These are phyloP conservation scores for Salvelinus alpinus DNA, from an alignment of 2,113 vertebrate species.

Conservation along the genomic window DNA sequence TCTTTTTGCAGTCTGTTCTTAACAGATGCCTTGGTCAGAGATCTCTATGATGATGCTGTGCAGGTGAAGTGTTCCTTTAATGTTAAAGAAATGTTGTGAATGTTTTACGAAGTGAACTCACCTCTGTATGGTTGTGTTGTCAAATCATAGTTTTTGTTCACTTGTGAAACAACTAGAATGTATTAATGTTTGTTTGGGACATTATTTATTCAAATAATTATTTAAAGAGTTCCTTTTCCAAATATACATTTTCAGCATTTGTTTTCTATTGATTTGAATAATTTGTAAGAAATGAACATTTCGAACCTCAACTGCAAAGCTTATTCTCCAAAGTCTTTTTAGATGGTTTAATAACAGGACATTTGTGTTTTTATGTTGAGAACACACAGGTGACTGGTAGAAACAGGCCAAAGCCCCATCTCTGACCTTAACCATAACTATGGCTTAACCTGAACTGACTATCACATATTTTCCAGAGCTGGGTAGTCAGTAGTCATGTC, in stretches of 20 bases:
- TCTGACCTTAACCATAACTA: slow-evolving; percentile 20
- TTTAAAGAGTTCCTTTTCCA: slow-evolving; percentile 66
- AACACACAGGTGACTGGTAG: neutral
- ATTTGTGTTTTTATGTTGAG: neutral
- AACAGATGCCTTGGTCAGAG: slow-evolving; percentile 42
- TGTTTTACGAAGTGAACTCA: slow-evolving; percentile 50
- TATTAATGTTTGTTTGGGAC: slow-evolving; percentile 67
- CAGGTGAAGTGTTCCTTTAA: slow-evolving; percentile 52
- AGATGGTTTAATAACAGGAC: slow-evolving; percentile 34
- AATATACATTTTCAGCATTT: slow-evolving; percentile 73
- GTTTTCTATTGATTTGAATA: slow-evolving; percentile 41
- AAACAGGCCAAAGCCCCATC: slow-evolving; percentile 34
- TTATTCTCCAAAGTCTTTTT: slow-evolving; percentile 74
- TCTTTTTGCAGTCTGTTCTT: slow-evolving; percentile 52
- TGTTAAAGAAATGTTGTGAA: slow-evolving; percentile 42
- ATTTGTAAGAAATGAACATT: slow-evolving; percentile 45
- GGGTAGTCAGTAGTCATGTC: slow-evolving; percentile 13
- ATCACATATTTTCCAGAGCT: slow-evolving; percentile 15
- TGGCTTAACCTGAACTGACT: slow-evolving; percentile 30
- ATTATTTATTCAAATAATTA: slow-evolving; percentile 77
- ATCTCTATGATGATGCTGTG: slow-evolving; percentile 59
- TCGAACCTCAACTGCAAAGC: slow-evolving; percentile 70
- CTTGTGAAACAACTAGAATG: slow-evolving; percentile 66
- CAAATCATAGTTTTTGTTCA: slow-evolving; percentile 41
- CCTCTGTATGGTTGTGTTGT: slow-evolving; percentile 44